phyloP scores from a whole-genome alignment of 2,797 vertebrate genomes.

The Nannoperca australis region DNA sequence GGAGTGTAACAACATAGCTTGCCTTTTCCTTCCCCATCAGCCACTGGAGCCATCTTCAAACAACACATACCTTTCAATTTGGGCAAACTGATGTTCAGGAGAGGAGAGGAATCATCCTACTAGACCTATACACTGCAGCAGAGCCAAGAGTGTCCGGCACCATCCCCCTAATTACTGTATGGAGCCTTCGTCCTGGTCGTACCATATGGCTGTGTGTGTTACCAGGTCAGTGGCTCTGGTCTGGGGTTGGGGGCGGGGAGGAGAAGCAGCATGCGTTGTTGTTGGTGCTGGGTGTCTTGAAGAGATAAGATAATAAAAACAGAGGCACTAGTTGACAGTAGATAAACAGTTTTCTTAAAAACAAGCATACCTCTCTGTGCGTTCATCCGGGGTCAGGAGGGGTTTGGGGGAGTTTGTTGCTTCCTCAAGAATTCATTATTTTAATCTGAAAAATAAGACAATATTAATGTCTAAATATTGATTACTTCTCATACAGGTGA shows the following conservation, averaged over 20 bases:
- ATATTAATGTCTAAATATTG: not conserved
- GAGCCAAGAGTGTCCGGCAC: constrained; percentile 60
- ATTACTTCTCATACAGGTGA: not conserved
- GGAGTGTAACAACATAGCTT: constrained; percentile 22
- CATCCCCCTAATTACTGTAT: constrained; percentile 74
- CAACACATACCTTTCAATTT: constrained; percentile 55
- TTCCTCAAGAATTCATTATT: not conserved
- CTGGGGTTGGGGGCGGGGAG: constrained; percentile 52
- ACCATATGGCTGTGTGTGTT: constrained; percentile 80
- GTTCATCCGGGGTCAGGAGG: not conserved
- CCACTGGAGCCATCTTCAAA: not conserved
- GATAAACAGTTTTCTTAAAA: constrained; percentile 33
- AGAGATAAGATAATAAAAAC: constrained; percentile 75
- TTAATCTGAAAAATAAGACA: constrained; percentile 7
- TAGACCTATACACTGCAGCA: constrained; percentile 45
- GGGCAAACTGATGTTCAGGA: constrained; percentile 25
- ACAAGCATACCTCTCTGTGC: constrained; percentile 17
- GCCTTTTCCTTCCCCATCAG: constrained; percentile 8
- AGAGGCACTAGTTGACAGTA: constrained; percentile 56
- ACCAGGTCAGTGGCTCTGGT: constrained; percentile 76
- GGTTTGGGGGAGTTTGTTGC: not conserved
- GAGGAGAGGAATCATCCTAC: constrained; percentile 31
- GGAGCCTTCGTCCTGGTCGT: constrained; percentile 57
- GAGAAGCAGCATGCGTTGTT: constrained; percentile 52
- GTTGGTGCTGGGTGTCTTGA: constrained; percentile 63